phyloP scores from a whole-genome alignment of 2,888 invertebrate genomes.

The Gortyna flavago region DNA sequence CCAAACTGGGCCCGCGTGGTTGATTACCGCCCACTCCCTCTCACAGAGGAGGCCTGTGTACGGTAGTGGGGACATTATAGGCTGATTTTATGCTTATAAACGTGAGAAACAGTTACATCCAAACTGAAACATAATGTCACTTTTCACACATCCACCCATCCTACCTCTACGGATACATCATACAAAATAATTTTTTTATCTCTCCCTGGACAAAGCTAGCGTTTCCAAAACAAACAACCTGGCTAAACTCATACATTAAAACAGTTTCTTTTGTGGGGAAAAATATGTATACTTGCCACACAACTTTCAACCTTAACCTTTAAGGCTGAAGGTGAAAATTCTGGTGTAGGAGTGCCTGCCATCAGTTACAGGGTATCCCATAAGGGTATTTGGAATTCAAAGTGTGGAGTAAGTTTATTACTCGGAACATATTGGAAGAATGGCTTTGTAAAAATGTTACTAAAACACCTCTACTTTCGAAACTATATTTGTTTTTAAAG shows the following conservation, averaged over 20 bases:
- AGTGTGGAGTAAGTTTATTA: conserved; percentile 77
- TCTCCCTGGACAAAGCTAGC: conserved; percentile 46
- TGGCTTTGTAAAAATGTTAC: conserved; percentile 60
- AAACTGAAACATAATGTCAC: neutral
- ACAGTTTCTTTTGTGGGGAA: conserved; percentile 59
- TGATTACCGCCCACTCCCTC: neutral
- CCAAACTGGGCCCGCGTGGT: too few species aligned
- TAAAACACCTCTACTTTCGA: conserved; percentile 23
- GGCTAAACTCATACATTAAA: conserved; percentile 63
- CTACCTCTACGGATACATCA: conserved; percentile 22
- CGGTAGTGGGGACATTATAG: neutral
- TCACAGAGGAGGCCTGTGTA: neutral
- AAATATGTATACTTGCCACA: conserved; percentile 26
- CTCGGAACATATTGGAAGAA: conserved; percentile 80
- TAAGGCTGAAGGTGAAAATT: neutral
- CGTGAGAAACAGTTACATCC: neutral
- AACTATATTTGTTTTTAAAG: conserved; percentile 32
- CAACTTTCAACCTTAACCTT: neutral
- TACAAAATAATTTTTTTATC: conserved; percentile 41
- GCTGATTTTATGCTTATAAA: neutral
- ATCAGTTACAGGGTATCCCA: conserved; percentile 70
- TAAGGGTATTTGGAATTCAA: conserved; percentile 77
- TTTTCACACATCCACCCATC: conserved; percentile 10
- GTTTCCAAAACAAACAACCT: conserved; percentile 61
- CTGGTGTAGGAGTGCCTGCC: neutral